A percentile compares a stretch with the other conserved stretches of the same genome.
These are phyloP conservation scores for Eufriesea mexicana DNA, from an alignment of 1,140 invertebrate genomes.

Conservation along the genomic window DNA sequence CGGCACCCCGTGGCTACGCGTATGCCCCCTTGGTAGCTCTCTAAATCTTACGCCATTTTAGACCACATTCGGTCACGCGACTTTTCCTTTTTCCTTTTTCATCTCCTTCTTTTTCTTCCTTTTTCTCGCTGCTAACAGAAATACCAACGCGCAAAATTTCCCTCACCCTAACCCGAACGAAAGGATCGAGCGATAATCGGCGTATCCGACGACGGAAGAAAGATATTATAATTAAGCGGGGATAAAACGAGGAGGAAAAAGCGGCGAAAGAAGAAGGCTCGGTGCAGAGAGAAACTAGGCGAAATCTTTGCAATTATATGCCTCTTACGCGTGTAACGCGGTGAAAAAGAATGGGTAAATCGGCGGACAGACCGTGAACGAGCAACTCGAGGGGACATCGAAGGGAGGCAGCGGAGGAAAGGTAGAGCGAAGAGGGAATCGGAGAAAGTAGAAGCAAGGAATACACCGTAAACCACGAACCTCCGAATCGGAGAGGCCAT, in stretches of 20 bases:
- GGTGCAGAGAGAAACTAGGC: background rate
- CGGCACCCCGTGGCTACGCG: conserved; percentile 72
- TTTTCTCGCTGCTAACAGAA: no score
- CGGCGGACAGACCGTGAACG: background rate
- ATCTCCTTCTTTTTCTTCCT: no score
- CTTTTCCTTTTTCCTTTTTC: no score
- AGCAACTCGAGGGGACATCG: background rate
- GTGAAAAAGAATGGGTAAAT: background rate
- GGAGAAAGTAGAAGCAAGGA: no score
- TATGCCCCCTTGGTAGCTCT: conserved; percentile 48
- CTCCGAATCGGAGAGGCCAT: no score
- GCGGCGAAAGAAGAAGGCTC: no score
- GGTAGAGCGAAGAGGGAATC: no score
- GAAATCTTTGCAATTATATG: background rate
- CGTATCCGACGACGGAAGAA: background rate
- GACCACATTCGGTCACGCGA: background rate
- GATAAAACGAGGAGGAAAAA: background rate
- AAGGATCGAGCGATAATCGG: no score
- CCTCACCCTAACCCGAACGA: no score
- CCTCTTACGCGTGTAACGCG: background rate
- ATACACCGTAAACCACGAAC: no score
- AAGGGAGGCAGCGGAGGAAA: no score
- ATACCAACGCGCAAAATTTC: no score
- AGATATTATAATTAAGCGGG: background rate
- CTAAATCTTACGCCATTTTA: conserved; percentile 53